Evolutionary conservation across 2,113 vertebrate species (phyloP), one percentile per base, ranked within the genome.

Genomic region (Catharus fuscescens): DNA sequence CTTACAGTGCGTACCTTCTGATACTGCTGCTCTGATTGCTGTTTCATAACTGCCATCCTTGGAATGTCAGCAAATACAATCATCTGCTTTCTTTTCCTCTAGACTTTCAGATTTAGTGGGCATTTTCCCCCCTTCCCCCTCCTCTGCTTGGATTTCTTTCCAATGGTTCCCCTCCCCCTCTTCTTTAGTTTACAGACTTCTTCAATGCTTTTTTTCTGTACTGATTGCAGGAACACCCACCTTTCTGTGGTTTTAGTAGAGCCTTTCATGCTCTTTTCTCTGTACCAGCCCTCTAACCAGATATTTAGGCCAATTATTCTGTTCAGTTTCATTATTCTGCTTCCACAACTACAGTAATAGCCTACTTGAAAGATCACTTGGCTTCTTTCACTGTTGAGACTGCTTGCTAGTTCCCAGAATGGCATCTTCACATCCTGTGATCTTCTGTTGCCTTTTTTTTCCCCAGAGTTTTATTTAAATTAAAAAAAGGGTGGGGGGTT

Each of bases 321-420:
- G 72, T 96, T 98, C 83, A 82, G 71, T 97, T 96, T 97, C 85
- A 95, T 96, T 97, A 94, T 95, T 95, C 91, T 96, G 92, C 90
- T 97, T 79, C 94, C 53, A 95, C 87, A 92, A 89, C 80, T 92
- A 76, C 81, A 85, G 86, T 95, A 88, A 95, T 89, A 96, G 71
- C 89, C 91, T 88, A 88, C 80, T 95, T 96, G 92, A 96, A 97
- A 95, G 93, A 97, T 96, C 95, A 90, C 74, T 93, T 96, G 86
- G 86, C 82, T 87, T 85, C 42, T 40, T 62, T 91, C 67, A 92
- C 81, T 96, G 87, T 96, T 94, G 91, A 95, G 89, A 84, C 88
- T 93, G 79, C 91, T 97, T 96, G 86, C 81, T 95, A 71, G 53
- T 89, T 96, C 74, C 76, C 92, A 70, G 80, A 96, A 94, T 70